Evolutionary conservation across 2,113 vertebrate genomes (phyloP).

Genomic region (Cephalopholis sonnerati): DNA sequence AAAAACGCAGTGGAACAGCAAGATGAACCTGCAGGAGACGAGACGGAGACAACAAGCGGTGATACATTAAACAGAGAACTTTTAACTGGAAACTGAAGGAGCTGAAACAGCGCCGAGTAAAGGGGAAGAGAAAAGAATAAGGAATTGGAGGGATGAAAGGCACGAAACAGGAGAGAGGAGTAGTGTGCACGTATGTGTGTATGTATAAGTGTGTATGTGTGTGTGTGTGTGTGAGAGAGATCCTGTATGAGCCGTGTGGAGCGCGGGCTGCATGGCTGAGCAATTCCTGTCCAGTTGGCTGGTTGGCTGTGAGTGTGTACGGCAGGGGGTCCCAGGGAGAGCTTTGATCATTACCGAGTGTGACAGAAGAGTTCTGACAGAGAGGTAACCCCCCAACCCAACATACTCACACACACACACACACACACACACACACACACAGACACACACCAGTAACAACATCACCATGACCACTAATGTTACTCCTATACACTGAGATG

Average conservation of each 20-base stretch:
- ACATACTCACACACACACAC: constrained; percentile 54
- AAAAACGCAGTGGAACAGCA: constrained; percentile 8
- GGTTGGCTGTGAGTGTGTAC: constrained; percentile 75
- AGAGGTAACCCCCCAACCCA: constrained; percentile 69
- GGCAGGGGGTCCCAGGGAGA: constrained; percentile 81
- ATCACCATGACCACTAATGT: constrained; percentile 58
- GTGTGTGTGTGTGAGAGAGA: constrained; percentile 43
- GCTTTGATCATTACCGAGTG: constrained; percentile 87
- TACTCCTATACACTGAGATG: constrained; percentile 37
- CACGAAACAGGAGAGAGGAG: constrained; percentile 42
- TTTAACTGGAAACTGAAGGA: constrained; percentile 36
- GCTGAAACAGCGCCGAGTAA: constrained; percentile 20
- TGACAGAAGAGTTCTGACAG: constrained; percentile 86
- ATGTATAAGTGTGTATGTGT: constrained; percentile 35
- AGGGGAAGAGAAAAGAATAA: constrained; percentile 31
- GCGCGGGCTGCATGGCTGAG: constrained; percentile 79
- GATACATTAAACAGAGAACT: constrained; percentile 32
- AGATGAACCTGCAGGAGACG: constrained; percentile 24
- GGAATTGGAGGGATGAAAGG: constrained; percentile 46
- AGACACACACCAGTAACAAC: constrained; percentile 58
- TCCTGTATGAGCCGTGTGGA: constrained; percentile 73
- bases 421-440: constrained; percentile 43
- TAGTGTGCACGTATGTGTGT: constrained; percentile 42
- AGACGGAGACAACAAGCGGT: constrained; percentile 33
- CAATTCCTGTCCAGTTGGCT: constrained; percentile 83